Evolutionary conservation across 2,888 invertebrate genomes (phyloP), one percentile per base, ranked within the genome.

Genomic region (Pammene fasciana): DNA sequence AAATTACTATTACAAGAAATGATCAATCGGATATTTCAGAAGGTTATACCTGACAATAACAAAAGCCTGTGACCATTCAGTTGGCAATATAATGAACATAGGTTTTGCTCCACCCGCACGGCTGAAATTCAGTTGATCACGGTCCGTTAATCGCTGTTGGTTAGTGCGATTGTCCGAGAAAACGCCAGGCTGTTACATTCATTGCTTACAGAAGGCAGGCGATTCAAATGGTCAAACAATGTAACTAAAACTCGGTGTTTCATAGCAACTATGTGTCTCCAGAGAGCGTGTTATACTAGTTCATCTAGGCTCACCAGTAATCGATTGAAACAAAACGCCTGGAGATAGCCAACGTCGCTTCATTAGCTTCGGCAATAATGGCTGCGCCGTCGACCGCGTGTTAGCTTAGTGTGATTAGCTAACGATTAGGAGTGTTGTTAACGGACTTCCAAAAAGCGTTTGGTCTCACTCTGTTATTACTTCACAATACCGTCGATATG

Each of bases 131-230:
- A 34, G 60, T 70, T 65, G 38, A 54, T 65, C 45, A 41, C 14
- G 43, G 59, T 59, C 48, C 64, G 52, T 68, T 68, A 65, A 64
- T 64, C 57, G 64, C 38, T 56, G 55, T 68, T 64, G 64, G 64
- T 52, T 59, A 68, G 68, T 64, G 64, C 52, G 64, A 68, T 64
- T 64, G 68, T 64, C 68, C 64, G 68, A 68, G 64, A 64, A 68
- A 68, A 68, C 64, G 64, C 45, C 45, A 45, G 45, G 43, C 11
- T n/a, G 5, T n/a, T 26, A 18, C 7, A 11, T 26, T 7, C n/a
- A 54, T 34, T 26, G 26, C 54, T 54, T 34, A 9, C 54, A 34
- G 13, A 34, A 0, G 2, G n/a, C 11, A 54, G 10, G 54, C 34
- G 52, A 52, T 52, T 52, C 26, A 26, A 26, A 38, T 7, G 2